A percentile compares a stretch with the other conserved stretches of the same genome.
phyloP scores from a whole-genome alignment of 2,113 vertebrate genomes.

The Osmerus eperlanus region DNA sequence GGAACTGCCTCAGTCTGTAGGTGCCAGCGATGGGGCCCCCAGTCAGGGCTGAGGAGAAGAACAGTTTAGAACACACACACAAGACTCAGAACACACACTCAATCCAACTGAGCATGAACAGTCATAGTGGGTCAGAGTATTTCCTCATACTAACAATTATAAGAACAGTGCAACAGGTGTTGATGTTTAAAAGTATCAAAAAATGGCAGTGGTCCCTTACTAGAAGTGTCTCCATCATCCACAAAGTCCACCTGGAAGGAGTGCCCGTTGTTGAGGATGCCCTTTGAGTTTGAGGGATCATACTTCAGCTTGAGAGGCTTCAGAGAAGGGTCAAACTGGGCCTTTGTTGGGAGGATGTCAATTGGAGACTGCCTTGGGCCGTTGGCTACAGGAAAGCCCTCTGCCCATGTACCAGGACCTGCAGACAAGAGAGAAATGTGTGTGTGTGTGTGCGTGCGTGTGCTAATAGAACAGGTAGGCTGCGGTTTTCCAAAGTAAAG shows the following conservation, averaged over 20 bases:
- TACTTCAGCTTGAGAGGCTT: slow-evolving; percentile 80
- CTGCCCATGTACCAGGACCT: slow-evolving; percentile 87
- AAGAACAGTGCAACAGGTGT: not conserved
- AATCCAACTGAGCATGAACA: no score
- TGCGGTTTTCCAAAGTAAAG: not conserved
- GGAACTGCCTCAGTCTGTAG: slow-evolving; percentile 88
- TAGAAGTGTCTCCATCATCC: slow-evolving; percentile 84
- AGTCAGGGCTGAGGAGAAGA: slow-evolving; percentile 73
- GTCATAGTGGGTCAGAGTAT: no score
- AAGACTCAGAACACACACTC: not conserved
- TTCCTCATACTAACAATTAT: not conserved
- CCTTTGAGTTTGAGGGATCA: slow-evolving; percentile 76
- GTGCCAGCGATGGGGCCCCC: slow-evolving; percentile 80
- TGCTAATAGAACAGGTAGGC: not conserved
- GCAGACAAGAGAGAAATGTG: not conserved
- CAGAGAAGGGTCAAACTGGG: slow-evolving; percentile 78
- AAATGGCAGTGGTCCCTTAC: slow-evolving; percentile 65
- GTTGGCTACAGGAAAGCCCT: slow-evolving; percentile 80
- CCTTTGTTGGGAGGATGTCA: slow-evolving; percentile 82
- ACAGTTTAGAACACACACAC: slow-evolving; percentile 1
- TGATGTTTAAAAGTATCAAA: not conserved
- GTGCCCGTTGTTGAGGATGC: slow-evolving; percentile 90
- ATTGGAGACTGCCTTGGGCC: slow-evolving; percentile 92
- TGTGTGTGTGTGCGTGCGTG: not conserved
- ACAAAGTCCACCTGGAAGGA: slow-evolving; percentile 89